Evolutionary conservation across 1,140 invertebrate species (phyloP).

Genomic region (Orius laevigatus): DNA sequence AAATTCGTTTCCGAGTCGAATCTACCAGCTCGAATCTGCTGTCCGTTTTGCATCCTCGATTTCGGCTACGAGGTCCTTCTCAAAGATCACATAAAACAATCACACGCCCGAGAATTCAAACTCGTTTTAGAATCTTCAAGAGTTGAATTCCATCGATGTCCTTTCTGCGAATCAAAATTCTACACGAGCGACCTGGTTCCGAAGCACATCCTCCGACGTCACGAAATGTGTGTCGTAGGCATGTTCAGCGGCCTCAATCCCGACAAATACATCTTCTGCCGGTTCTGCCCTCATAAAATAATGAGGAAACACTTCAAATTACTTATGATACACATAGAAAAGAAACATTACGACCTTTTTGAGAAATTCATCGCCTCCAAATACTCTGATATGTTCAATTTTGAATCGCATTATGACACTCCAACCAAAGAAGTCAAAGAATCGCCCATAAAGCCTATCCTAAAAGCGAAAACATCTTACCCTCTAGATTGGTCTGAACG

Average conservation of each 20-base stretch:
- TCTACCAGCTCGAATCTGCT: conserved; percentile 18
- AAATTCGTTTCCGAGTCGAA: no score
- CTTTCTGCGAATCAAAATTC: conserved; percentile 22
- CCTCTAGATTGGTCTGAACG: conserved; percentile 9
- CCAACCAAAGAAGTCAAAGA: not conserved
- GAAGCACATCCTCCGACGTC: conserved; percentile 21
- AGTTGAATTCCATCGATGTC: conserved; percentile 18
- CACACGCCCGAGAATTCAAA: conserved; percentile 17
- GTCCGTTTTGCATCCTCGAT: conserved; percentile 22
- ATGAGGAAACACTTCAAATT: conserved; percentile 19
- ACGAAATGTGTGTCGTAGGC: conserved; percentile 16
- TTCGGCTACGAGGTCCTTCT: conserved; percentile 22
- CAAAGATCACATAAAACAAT: conserved; percentile 22
- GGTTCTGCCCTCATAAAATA: conserved; percentile 21
- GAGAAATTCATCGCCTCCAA: conserved; percentile 18
- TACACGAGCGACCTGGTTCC: conserved; percentile 20
- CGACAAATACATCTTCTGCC: conserved; percentile 18
- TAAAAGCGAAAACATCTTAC: conserved; percentile 16
- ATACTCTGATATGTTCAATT: conserved; percentile 12
- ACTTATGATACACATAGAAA: conserved; percentile 22
- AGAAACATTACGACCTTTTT: conserved; percentile 21
- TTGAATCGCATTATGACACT: not conserved
- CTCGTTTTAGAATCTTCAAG: conserved; percentile 4
- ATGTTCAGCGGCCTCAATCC: conserved; percentile 16
- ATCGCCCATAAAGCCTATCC: conserved; percentile 16